phyloP scores from a whole-genome alignment of 2,797 vertebrate species.

The Babyrousa celebensis region DNA sequence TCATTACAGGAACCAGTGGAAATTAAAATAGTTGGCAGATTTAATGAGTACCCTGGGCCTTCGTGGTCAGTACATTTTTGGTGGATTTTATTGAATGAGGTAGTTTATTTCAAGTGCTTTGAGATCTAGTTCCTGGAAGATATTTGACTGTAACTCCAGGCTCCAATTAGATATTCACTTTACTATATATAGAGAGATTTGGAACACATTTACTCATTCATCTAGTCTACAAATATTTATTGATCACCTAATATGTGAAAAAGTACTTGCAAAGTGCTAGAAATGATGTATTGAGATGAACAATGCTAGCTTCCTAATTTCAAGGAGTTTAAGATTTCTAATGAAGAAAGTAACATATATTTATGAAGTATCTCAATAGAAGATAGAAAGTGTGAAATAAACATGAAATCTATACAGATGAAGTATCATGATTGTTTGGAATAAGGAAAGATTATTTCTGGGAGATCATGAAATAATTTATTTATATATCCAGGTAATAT shows the following conservation, averaged over 20 bases:
- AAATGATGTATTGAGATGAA: background rate
- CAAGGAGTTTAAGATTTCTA: background rate
- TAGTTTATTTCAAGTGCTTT: constrained; percentile 36
- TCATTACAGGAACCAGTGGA: background rate
- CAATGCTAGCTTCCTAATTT: background rate
- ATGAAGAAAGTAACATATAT: background rate
- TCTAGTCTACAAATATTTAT: constrained; percentile 36
- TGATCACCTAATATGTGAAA: background rate
- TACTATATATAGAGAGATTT: constrained; percentile 17
- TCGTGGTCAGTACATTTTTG: background rate
- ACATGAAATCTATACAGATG: background rate
- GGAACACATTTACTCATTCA: background rate
- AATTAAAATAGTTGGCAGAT: background rate
- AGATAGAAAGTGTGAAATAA: background rate
- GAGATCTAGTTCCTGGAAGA: constrained; percentile 37
- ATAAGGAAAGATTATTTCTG: background rate
- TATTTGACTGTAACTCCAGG: constrained; percentile 2
- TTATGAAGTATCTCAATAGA: background rate
- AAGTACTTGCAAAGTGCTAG: background rate
- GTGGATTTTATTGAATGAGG: background rate
- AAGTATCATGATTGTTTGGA: background rate
- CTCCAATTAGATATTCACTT: background rate
- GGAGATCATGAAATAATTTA: background rate
- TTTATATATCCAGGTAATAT: background rate
- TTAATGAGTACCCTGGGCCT: background rate